Conservation (phyloP, 1,140 invertebrate species). For the Hypsibius dujardini region DNA sequence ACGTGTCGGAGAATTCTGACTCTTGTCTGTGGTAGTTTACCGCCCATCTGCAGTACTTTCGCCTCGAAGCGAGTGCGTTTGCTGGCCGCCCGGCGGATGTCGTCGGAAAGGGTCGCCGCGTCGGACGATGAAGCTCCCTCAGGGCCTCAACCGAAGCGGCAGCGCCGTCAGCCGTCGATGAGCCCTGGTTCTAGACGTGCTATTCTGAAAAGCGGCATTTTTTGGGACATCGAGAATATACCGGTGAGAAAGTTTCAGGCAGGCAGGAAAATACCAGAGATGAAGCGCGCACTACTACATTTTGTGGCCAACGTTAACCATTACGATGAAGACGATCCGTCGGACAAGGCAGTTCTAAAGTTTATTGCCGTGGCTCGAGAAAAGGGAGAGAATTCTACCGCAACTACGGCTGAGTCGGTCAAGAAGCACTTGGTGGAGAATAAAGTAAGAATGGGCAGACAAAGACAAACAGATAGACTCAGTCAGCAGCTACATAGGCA, state of each 20-base stretch:
- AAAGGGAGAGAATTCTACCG: neutral
- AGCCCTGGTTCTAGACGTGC: neutral
- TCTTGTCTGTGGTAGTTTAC: too few species aligned
- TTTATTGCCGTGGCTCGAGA: neutral
- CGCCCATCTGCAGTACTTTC: too few species aligned
- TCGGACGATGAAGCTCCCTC: too few species aligned
- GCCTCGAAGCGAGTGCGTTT: too few species aligned
- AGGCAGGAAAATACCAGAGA: neutral
- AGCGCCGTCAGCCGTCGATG: too few species aligned
- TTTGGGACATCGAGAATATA: slow-evolving; percentile 16
- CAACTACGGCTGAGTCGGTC: neutral
- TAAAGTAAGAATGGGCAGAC: neutral
- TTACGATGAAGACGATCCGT: slow-evolving; percentile 7
- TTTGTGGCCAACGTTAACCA: neutral
- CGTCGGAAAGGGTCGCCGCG: too few species aligned
- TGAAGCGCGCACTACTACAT: neutral
- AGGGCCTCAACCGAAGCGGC: too few species aligned
- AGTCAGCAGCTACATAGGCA: neutral
- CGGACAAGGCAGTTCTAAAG: neutral
- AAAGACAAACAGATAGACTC: neutral
- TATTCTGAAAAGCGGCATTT: slow-evolving; percentile 5
- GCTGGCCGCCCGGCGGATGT: too few species aligned
- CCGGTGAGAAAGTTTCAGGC: neutral
- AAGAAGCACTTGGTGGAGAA: neutral
- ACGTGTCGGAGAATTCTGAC: too few species aligned